Conservation (phyloP, 2,888 invertebrate genomes). For the Athalia circularis region DNA sequence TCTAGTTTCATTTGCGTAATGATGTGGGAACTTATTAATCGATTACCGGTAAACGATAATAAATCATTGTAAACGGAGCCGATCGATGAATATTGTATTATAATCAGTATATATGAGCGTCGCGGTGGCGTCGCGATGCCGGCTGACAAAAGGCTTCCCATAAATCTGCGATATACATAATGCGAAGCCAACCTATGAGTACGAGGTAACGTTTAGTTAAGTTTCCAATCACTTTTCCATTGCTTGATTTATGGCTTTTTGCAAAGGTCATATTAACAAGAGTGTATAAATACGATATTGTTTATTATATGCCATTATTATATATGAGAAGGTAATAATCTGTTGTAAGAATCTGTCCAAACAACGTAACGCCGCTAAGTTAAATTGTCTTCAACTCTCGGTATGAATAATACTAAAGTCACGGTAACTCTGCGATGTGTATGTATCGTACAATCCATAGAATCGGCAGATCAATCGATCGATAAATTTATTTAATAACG, state of each 20-base stretch:
- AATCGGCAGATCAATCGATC: too few relatives aligned
- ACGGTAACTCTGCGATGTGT: too few relatives aligned
- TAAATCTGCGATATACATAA: conserved; percentile 38
- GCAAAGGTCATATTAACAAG: conserved; percentile 31
- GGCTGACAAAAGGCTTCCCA: conserved; percentile 32
- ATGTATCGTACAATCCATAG: too few relatives aligned
- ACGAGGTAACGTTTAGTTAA: neutral
- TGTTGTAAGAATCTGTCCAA: neutral
- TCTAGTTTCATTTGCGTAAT: too few relatives aligned
- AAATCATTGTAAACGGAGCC: neutral
- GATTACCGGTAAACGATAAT: too few relatives aligned
- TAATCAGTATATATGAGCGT: neutral
- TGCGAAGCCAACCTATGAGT: too few relatives aligned
- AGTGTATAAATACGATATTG: neutral
- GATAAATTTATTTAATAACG: too few relatives aligned
- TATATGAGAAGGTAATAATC: conserved; percentile 11
- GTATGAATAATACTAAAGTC: too few relatives aligned
- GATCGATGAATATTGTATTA: conserved; percentile 8
- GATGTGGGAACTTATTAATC: too few relatives aligned
- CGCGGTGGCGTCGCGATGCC: neutral
- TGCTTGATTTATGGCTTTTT: conserved; percentile 31
- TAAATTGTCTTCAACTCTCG: too few relatives aligned
- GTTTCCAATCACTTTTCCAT: conserved; percentile 27
- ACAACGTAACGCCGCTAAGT: too few relatives aligned
- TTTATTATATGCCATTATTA: neutral